Percentiles rank a stretch among this genome's conserved stretches.
These are phyloP conservation scores for Xiphias gladius DNA, from an alignment of 2,113 vertebrate species.

Conservation along the genomic window DNA sequence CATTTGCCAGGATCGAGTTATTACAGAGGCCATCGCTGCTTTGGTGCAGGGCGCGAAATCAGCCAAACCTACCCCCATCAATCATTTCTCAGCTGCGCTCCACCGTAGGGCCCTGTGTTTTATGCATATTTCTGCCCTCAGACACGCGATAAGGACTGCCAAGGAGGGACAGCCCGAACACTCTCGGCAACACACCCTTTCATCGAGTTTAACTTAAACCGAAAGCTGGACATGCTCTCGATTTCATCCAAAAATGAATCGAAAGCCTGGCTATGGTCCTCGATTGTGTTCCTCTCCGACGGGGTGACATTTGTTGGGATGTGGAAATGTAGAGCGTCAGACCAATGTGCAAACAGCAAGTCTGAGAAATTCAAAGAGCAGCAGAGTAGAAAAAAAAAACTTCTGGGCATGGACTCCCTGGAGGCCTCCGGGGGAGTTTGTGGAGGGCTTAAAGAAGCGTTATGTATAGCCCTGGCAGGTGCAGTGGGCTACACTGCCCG, in stretches of 20 bases:
- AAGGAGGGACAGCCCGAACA: not conserved
- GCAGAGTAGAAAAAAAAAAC: not conserved
- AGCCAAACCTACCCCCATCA: conserved; percentile 53
- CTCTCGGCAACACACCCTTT: not conserved
- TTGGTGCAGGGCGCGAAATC: conserved; percentile 27
- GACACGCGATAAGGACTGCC: not conserved
- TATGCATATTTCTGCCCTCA: conserved; percentile 2
- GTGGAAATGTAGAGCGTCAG: conserved; percentile 14
- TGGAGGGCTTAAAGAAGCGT: not conserved
- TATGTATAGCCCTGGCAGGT: not conserved
- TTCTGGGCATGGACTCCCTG: not conserved
- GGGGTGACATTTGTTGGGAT: conserved; percentile 17
- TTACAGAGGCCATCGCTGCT: conserved; percentile 39
- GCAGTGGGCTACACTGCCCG: not conserved
- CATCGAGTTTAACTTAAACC: not conserved
- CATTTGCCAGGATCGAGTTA: conserved; percentile 67
- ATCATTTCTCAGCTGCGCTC: conserved; percentile 54
- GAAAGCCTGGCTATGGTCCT: conserved; percentile 16
- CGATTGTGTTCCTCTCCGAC: conserved; percentile 14
- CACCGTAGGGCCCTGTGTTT: conserved; percentile 32
- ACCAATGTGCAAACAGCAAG: conserved; percentile 26
- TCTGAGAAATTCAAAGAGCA: conserved; percentile 10
- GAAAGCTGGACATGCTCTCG: not conserved
- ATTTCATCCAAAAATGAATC: conserved; percentile 10
- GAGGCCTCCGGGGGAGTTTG: not conserved